phyloP scores from a whole-genome alignment of 2,797 vertebrate genomes.

The Eidolon dupreanum region DNA sequence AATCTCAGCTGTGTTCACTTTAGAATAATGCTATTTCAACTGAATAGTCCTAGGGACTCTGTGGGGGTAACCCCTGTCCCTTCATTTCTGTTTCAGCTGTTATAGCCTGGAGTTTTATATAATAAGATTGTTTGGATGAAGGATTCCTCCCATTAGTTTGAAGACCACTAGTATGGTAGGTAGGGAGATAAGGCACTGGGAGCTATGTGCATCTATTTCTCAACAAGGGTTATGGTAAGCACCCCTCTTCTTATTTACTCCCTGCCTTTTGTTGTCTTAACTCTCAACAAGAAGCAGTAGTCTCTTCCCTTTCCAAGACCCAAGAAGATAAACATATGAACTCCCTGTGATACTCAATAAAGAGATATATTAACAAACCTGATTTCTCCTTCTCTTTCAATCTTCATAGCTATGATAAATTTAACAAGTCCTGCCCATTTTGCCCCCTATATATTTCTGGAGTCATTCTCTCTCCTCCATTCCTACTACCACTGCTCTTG shows the following conservation, averaged over 20 bases:
- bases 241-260: neutral
- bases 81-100: neutral
- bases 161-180: neutral
- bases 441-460: neutral
- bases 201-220: neutral
- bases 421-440: neutral
- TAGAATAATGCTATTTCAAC: neutral
- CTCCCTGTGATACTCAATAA: neutral
- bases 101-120: neutral
- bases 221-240: neutral
- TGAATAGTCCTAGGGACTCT: neutral
- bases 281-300: neutral
- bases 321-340: constrained; percentile 24
- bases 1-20: neutral
- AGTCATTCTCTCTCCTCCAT: neutral
- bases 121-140: constrained; percentile 14
- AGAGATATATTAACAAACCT: neutral
- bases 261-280: neutral
- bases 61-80: neutral
- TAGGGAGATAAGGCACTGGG: neutral
- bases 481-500: neutral
- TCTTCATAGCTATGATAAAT: neutral
- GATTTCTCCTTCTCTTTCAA: neutral
- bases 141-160: neutral
- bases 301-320: neutral